phyloP scores from a whole-genome alignment of 92 coral and sea anemone species.

The Actinernus sp. region DNA sequence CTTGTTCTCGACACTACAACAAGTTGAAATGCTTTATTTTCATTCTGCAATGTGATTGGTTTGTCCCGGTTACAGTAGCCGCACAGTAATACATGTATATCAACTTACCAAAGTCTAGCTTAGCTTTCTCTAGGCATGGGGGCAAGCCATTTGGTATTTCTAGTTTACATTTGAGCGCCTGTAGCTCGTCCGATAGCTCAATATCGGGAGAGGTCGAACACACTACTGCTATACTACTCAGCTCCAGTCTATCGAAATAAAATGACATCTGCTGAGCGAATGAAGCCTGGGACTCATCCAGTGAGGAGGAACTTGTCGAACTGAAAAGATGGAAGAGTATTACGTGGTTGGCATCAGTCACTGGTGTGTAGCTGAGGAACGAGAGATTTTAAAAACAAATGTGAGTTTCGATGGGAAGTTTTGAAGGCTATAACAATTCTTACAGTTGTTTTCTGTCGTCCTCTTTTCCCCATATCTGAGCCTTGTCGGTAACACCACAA shows the following conservation, averaged over 20 bases:
- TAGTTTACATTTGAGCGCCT: slow-evolving; percentile 62
- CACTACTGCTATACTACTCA: slow-evolving; percentile 52
- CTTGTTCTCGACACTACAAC: too few species aligned
- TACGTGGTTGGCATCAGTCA: too few species aligned
- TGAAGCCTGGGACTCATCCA: too few species aligned
- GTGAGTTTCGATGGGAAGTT: neutral
- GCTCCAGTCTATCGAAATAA: slow-evolving; percentile 71
- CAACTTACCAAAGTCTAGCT: slow-evolving; percentile 77
- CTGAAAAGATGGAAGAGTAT: too few species aligned
- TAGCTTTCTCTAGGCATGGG: slow-evolving; percentile 86
- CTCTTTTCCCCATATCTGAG: slow-evolving; percentile 74
- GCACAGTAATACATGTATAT: neutral
- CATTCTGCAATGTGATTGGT: too few species aligned
- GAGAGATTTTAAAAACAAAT: neutral
- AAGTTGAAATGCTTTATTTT: slow-evolving; percentile 1
- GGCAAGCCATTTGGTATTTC: slow-evolving; percentile 92
- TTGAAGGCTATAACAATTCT: neutral
- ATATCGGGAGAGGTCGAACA: slow-evolving; percentile 66
- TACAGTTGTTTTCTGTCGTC: slow-evolving; percentile 10
- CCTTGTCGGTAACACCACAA: slow-evolving; percentile 55
- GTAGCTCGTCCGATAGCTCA: slow-evolving; percentile 76
- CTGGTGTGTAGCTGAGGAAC: too few species aligned
- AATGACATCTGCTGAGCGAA: neutral
- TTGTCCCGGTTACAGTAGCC: neutral
- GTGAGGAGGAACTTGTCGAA: too few species aligned